These are phyloP conservation scores for Sebastes oblongus DNA, from an alignment of 2,797 vertebrate genomes.

Conservation along the genomic window DNA sequence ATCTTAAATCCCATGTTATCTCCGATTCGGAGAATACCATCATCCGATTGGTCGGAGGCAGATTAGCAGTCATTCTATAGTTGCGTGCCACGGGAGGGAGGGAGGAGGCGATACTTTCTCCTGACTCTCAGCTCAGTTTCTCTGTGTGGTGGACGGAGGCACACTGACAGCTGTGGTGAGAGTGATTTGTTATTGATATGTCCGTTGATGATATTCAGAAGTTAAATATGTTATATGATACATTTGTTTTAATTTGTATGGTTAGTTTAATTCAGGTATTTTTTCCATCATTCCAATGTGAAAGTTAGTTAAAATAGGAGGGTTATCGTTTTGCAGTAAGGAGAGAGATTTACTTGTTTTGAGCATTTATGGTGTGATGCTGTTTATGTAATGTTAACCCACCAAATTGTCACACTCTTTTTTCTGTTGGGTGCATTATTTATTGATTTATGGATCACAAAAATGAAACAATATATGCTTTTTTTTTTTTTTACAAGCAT, in stretches of 20 bases:
- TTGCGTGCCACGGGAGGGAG: constrained; percentile 31
- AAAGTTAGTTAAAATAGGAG: not conserved
- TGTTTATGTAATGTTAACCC: not conserved
- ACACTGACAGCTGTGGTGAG: constrained; percentile 59
- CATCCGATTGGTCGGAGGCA: constrained; percentile 64
- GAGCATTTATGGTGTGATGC: not conserved
- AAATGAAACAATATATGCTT: fast-evolving
- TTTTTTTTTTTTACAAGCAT: not conserved
- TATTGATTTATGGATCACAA: not conserved
- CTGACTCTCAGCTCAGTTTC: constrained; percentile 57
- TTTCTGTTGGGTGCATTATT: not conserved
- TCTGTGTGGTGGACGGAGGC: constrained; percentile 44
- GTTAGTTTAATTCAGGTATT: not conserved
- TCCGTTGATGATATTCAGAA: not conserved
- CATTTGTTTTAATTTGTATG: not conserved
- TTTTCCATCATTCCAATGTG: not conserved
- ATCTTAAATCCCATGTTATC: constrained; percentile 39
- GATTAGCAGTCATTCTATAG: constrained; percentile 69
- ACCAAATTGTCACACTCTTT: not conserved
- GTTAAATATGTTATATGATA: not conserved
- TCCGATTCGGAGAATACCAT: constrained; percentile 6
- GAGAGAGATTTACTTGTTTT: not conserved
- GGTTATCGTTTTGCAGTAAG: not conserved
- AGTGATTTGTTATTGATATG: constrained; percentile 21
- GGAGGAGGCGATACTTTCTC: constrained; percentile 34